A percentile compares a stretch with the other conserved stretches of the same genome.
Evolutionary conservation across 2,797 vertebrate genomes (phyloP).

Genomic region (Propithecus deckenii): DNA sequence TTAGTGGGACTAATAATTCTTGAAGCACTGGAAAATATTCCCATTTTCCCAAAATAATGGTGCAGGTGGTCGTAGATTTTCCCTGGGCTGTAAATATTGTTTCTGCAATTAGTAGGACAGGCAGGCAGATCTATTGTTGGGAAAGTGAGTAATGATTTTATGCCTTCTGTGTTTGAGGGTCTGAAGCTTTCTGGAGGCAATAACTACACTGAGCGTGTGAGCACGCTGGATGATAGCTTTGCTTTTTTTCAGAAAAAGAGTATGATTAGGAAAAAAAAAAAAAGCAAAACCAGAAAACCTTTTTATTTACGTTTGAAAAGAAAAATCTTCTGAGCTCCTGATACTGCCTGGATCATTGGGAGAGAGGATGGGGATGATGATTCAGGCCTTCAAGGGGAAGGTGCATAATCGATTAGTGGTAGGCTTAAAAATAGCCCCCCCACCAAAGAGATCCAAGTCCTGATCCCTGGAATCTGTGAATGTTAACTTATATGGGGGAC

Average conservation of each 20-base stretch:
- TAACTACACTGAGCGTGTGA: not conserved
- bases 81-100: not conserved
- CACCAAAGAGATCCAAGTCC: not conserved
- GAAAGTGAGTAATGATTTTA: conserved; percentile 16
- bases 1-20: not conserved
- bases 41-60: not conserved
- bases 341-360: not conserved
- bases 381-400: not conserved
- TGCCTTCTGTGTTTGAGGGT: not conserved
- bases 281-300: not conserved
- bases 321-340: not conserved
- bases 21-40: not conserved
- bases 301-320: not conserved
- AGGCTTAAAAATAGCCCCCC: not conserved
- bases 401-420: not conserved
- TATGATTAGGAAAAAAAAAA: not conserved
- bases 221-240: not conserved
- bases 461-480: not conserved
- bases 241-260: not conserved
- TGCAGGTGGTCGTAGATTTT: not conserved
- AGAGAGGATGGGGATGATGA: not conserved
- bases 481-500: not conserved
- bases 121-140: not conserved
- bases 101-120: not conserved
- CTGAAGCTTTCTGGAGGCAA: not conserved